Evolutionary conservation across 1,140 invertebrate species (phyloP).

Genomic region (Pentalonia nigronervosa): DNA sequence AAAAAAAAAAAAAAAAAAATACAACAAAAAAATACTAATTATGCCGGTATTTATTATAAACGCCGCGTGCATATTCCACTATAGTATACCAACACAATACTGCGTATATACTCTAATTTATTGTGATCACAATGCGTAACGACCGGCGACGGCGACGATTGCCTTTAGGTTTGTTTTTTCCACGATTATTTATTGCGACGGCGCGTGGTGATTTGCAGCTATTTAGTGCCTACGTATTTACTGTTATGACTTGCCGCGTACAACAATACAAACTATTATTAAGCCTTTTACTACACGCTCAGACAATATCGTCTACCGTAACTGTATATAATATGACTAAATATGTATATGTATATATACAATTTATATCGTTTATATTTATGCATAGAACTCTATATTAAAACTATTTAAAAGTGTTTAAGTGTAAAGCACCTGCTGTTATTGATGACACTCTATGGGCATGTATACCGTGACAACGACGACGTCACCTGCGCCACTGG

Average conservation of each 20-base stretch:
- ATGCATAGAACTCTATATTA: not conserved
- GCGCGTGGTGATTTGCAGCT: not conserved
- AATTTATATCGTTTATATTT: no score
- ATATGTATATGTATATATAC: not conserved
- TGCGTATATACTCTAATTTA: not conserved
- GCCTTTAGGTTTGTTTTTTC: slow-evolving; percentile 2
- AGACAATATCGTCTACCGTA: not conserved
- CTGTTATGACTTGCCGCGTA: not conserved
- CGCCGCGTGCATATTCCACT: not conserved
- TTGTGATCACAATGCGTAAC: not conserved
- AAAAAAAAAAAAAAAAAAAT: not conserved
- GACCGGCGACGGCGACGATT: not conserved
- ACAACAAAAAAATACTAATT: not conserved
- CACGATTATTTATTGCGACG: slow-evolving; percentile 9
- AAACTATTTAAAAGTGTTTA: slow-evolving; percentile 16
- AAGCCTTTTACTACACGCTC: not conserved
- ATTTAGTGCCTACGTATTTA: not conserved
- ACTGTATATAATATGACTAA: not conserved
- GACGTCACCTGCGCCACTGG: not conserved
- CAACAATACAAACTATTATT: not conserved
- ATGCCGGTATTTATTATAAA: not conserved
- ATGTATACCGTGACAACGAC: not conserved
- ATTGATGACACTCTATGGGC: not conserved
- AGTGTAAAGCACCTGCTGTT: not conserved
- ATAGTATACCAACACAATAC: not conserved